These are phyloP conservation scores for Oriolus oriolus DNA, from an alignment of 2,113 vertebrate genomes.

Conservation along the genomic window DNA sequence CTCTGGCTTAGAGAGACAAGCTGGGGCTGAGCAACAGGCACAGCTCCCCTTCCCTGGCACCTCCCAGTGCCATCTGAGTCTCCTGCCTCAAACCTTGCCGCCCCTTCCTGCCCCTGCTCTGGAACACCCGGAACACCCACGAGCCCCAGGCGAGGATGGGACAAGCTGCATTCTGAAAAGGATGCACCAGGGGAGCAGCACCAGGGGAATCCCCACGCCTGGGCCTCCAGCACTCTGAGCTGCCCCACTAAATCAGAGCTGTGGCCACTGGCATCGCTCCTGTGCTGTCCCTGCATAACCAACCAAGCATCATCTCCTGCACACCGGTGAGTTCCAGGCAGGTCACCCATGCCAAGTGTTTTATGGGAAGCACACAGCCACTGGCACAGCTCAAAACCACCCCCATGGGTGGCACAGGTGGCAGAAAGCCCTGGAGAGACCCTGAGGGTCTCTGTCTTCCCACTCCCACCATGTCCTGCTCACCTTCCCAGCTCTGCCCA, in stretches of 20 bases:
- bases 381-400: neutral
- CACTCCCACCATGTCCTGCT: accelerated
- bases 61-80: neutral
- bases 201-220: accelerated
- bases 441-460: neutral
- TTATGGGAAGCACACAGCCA: neutral
- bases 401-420: neutral
- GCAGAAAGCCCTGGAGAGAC: neutral
- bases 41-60: neutral
- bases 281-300: neutral
- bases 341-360: accelerated
- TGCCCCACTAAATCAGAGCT: neutral
- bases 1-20: neutral
- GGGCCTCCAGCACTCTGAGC: neutral
- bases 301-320: neutral
- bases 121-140: accelerated
- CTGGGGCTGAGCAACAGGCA: neutral
- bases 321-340: accelerated
- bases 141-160: neutral
- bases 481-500: neutral
- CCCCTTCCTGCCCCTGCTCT: accelerated
- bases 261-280: accelerated
- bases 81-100: neutral
- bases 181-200: neutral
- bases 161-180: neutral